These are phyloP conservation scores for Psittacula derbiana DNA, from an alignment of 2,797 vertebrate species.

Conservation along the genomic window DNA sequence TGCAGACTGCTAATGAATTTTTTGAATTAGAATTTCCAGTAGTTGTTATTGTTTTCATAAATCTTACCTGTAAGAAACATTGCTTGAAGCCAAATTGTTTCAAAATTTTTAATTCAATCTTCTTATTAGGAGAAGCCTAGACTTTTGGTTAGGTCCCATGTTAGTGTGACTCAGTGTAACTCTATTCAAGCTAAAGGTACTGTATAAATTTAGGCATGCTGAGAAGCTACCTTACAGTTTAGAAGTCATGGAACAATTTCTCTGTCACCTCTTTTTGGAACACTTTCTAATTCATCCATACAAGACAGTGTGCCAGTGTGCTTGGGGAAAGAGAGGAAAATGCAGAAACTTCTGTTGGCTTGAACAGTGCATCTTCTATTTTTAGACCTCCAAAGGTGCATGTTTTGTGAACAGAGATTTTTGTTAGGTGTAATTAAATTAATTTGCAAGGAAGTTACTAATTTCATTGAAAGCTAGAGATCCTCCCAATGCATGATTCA, in stretches of 20 bases:
- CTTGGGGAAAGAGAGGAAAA: not conserved
- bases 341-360: not conserved
- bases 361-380: not conserved
- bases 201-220: not conserved
- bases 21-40: constrained; percentile 46
- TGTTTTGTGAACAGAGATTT: constrained; percentile 64
- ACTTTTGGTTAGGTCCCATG: not conserved
- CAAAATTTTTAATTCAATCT: constrained; percentile 21
- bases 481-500: constrained; percentile 62
- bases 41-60: constrained; percentile 4
- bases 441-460: constrained; percentile 74
- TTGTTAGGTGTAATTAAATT: constrained; percentile 67
- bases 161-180: constrained; percentile 27
- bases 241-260: not conserved
- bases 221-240: not conserved
- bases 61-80: constrained; percentile 21
- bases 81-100: constrained; percentile 36
- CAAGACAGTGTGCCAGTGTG: not conserved
- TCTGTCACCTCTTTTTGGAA: not conserved
- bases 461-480: constrained; percentile 73
- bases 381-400: constrained; percentile 52
- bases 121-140: constrained; percentile 40
- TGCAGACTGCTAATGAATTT: constrained; percentile 31
- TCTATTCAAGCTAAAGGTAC: not conserved
- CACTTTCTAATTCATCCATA: not conserved